Conservation (phyloP, 2,797 vertebrate genomes). For the Enteromius radiatus region DNA sequence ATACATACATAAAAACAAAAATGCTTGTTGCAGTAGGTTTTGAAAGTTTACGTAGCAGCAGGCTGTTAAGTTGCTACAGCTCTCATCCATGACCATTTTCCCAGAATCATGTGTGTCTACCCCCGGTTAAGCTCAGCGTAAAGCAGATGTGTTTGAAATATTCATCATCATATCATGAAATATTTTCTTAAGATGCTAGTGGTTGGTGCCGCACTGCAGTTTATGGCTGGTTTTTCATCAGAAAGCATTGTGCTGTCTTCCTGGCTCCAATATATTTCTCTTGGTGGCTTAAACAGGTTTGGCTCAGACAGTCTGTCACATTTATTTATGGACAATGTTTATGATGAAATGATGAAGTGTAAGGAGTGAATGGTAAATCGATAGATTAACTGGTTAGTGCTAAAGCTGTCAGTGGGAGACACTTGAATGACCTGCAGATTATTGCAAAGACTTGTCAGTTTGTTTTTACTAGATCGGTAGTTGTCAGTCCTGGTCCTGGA, state of each 20-base stretch:
- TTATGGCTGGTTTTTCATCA: constrained; percentile 73
- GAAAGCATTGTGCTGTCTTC: constrained; percentile 47
- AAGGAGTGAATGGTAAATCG: not conserved
- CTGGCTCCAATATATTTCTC: constrained; percentile 56
- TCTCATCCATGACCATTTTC: constrained; percentile 8
- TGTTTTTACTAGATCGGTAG: not conserved
- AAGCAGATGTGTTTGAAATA: constrained; percentile 65
- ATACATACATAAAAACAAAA: not conserved
- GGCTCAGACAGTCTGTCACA: constrained; percentile 9
- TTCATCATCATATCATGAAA: constrained; percentile 68
- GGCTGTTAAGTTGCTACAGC: constrained; percentile 14
- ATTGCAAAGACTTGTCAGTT: constrained; percentile 3
- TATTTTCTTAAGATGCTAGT: constrained; percentile 72
- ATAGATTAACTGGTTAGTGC: constrained; percentile 4
- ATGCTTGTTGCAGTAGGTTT: not conserved
- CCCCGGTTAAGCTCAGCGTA: constrained; percentile 22
- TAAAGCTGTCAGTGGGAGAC: constrained; percentile 7
- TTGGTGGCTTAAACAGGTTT: constrained; percentile 25
- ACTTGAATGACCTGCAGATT: constrained; percentile 11
- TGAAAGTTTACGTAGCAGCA: constrained; percentile 26
- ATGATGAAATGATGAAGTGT: constrained; percentile 2
- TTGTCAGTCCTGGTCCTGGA: not conserved
- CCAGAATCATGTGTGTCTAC: constrained; percentile 19
- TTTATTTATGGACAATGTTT: constrained; percentile 26
- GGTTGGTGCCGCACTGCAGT: constrained; percentile 84